Evolutionary conservation across 2,888 invertebrate species (phyloP), one percentile per base, ranked within the genome.

Genomic region (Heliothis peltigera): DNA sequence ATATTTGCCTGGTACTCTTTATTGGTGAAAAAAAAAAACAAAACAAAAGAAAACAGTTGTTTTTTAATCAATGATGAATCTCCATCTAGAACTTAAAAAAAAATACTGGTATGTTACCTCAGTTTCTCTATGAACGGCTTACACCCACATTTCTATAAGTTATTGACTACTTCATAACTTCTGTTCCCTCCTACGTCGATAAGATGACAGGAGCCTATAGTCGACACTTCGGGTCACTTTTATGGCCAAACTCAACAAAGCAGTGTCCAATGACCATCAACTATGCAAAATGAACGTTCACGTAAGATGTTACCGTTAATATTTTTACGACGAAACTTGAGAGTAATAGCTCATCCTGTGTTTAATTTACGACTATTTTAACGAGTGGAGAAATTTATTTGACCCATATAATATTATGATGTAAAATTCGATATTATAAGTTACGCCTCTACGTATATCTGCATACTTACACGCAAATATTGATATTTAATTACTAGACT

Each of bases 261-360:
- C 46, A 66, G 72, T 75, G 70, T 80, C 81, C 65, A 62, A 46
- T 78, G 61, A 73, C 72, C 60, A 80, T 75, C 69, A 61, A 72
- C 63, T 69, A 80, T 78, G 75, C 81, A 80, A 79, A 80, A 79
- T 67, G 22, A 35, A 59, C 65, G 55, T 77, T 71, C 58, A 72
- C 44, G 32, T 64, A 44, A 65, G 69, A 75, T 69, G 69, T 78
- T 68, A 80, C 65, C 79, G 66, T 75, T 80, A 75, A 78, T 79
- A 80, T 78, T 78, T 77, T 78, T 65, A 79, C 66, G 66, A 62
- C 39, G 75, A 60, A 78, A 79, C 67, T 73, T 67, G 55, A 78
- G 51, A 54, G 79, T 68, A 72, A 75, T 75, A 75, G 63, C 49
- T 65, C 47, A 61, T 75, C 63, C 66, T 65, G 66, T 64, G 62